Conservation (phyloP, 1,140 invertebrate genomes). For the Rhopalosiphum padi region DNA sequence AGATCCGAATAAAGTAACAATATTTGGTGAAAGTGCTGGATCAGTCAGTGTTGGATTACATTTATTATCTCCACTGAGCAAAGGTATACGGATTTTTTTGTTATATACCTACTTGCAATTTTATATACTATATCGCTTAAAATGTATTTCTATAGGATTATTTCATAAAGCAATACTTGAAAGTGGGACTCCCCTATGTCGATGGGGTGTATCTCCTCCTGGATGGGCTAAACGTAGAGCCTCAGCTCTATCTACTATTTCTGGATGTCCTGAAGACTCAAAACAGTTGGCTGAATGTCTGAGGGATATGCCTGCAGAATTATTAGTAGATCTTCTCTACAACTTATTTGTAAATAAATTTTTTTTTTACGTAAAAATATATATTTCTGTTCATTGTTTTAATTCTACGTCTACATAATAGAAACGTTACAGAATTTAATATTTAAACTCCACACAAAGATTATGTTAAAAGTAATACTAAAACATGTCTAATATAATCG, state of each 20-base stretch:
- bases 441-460: not conserved
- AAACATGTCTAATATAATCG: not conserved
- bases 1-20: constrained; percentile 59
- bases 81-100: constrained; percentile 43
- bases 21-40: constrained; percentile 60
- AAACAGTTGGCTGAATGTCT: constrained; percentile 68
- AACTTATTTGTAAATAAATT: constrained; percentile 58
- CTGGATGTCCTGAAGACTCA: constrained; percentile 67
- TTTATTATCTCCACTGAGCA: constrained; percentile 59
- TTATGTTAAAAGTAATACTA: not conserved
- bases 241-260: constrained; percentile 64
- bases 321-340: constrained; percentile 61
- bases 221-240: constrained; percentile 30
- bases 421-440: not conserved
- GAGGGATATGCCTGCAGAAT: constrained; percentile 64
- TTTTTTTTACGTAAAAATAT: not conserved
- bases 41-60: constrained; percentile 47
- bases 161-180: constrained; percentile 72
- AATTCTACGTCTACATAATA: not conserved
- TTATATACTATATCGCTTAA: not conserved
- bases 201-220: constrained; percentile 65
- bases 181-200: constrained; percentile 72
- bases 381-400: not conserved
- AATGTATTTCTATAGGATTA: constrained; percentile 63
- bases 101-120: not conserved